Evolutionary conservation across 2,888 invertebrate species (phyloP).

Genomic region (Neelides folsomi): DNA sequence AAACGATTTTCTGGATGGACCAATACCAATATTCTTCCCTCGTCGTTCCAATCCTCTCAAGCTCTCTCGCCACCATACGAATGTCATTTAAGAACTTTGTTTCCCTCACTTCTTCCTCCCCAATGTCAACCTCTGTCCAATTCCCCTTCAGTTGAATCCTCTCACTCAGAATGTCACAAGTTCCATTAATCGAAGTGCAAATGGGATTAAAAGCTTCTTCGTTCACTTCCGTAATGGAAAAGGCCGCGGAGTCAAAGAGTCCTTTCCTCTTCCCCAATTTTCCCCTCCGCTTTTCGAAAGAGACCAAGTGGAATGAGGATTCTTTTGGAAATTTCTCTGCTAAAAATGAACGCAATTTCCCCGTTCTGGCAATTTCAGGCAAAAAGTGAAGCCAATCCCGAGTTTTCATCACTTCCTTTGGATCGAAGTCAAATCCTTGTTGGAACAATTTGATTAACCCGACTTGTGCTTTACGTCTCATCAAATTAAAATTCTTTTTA

Average conservation of each 20-base stretch:
- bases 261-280: constrained; percentile 1
- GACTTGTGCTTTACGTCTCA: constrained; percentile 8
- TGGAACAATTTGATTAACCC: constrained; percentile 15
- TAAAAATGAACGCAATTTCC: constrained; percentile 15
- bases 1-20: constrained; percentile 22
- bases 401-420: constrained; percentile 12
- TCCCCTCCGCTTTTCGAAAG: constrained; percentile 8
- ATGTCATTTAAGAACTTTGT: constrained; percentile 1
- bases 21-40: constrained; percentile 29
- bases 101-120: neutral
- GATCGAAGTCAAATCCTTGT: constrained; percentile 17
- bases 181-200: neutral
- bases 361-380: constrained; percentile 22
- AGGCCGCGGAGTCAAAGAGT: constrained; percentile 9
- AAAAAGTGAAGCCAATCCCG: constrained; percentile 21
- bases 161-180: neutral
- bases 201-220: constrained; percentile 4
- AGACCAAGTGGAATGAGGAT: constrained; percentile 16
- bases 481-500: constrained; percentile 1
- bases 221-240: constrained; percentile 7
- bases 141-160: no score
- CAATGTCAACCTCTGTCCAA: no score
- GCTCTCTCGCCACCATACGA: constrained; percentile 18
- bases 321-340: constrained; percentile 22
- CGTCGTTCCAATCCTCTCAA: constrained; percentile 25